phyloP scores from a whole-genome alignment of 2,888 invertebrate species.

The Thera obeliscata region DNA sequence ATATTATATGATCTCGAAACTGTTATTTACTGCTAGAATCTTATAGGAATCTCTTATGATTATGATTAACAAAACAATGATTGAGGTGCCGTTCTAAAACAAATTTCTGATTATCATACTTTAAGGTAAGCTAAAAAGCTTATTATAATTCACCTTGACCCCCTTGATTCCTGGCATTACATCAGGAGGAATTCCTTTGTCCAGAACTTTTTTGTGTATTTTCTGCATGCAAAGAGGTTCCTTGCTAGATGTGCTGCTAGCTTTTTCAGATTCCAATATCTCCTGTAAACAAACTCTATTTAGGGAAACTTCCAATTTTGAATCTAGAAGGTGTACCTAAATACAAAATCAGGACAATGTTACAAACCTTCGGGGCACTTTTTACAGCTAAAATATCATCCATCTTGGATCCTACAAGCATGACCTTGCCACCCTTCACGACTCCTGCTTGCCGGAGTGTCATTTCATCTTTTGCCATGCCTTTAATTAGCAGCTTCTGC shows the following conservation, averaged over 20 bases:
- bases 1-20: neutral
- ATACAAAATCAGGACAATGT: neutral
- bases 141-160: conserved; percentile 82
- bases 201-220: conserved; percentile 93
- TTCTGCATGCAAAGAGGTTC: conserved; percentile 91
- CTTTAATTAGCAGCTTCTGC: conserved; percentile 96
- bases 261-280: conserved; percentile 85
- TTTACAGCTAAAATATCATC: conserved; percentile 93
- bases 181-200: conserved; percentile 96
- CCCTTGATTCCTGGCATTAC: conserved; percentile 93
- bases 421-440: conserved; percentile 92
- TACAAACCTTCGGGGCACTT: conserved; percentile 87
- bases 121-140: neutral
- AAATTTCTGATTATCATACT: no score
- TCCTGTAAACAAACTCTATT: conserved; percentile 69
- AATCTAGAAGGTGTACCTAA: neutral
- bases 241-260: conserved; percentile 84
- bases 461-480: conserved; percentile 92
- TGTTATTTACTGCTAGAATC: neutral
- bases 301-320: neutral
- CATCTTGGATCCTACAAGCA: conserved; percentile 95
- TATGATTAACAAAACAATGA: no score
- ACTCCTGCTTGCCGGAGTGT: conserved; percentile 92
- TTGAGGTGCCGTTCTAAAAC: no score
- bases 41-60: neutral